A percentile compares a stretch with the other conserved stretches of the same genome.
Evolutionary conservation across 1,140 invertebrate species (phyloP).

Genomic region (Nebria ingens): DNA sequence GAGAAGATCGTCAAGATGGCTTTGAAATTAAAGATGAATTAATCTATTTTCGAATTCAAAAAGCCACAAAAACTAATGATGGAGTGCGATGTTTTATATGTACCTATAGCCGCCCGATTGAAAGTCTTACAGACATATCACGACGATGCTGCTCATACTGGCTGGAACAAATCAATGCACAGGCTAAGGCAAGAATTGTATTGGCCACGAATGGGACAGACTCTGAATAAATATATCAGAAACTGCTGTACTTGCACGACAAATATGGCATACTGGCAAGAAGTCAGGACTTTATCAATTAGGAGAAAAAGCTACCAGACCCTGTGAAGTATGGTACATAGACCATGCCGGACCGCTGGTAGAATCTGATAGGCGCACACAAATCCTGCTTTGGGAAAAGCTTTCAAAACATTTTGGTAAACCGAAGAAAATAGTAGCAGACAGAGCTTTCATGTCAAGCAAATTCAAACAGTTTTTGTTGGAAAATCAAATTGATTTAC

Average conservation of each 20-base stretch:
- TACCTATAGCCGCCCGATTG: not conserved
- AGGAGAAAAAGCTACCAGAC: not conserved
- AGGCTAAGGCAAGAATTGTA: not conserved
- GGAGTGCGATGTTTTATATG: not conserved
- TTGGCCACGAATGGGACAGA: not conserved
- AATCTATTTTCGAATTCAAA: not conserved
- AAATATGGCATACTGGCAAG: not conserved
- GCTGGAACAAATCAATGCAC: not conserved
- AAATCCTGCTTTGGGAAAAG: too few relatives aligned
- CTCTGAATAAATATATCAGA: not conserved
- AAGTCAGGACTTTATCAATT: not conserved
- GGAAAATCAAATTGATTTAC: too few relatives aligned
- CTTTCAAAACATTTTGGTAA: conserved; percentile 14
- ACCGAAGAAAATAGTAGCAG: too few relatives aligned
- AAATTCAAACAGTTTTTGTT: too few relatives aligned
- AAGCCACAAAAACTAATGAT: not conserved
- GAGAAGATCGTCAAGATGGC: not conserved
- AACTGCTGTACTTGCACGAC: not conserved
- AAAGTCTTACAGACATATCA: not conserved
- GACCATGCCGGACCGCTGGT: too few relatives aligned
- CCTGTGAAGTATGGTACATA: too few relatives aligned
- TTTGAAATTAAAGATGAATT: not conserved
- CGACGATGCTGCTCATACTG: not conserved
- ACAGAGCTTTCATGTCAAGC: too few relatives aligned
- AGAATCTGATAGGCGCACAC: too few relatives aligned